Conservation (phyloP, 2,113 vertebrate genomes). For the Thomomys bottae region DNA sequence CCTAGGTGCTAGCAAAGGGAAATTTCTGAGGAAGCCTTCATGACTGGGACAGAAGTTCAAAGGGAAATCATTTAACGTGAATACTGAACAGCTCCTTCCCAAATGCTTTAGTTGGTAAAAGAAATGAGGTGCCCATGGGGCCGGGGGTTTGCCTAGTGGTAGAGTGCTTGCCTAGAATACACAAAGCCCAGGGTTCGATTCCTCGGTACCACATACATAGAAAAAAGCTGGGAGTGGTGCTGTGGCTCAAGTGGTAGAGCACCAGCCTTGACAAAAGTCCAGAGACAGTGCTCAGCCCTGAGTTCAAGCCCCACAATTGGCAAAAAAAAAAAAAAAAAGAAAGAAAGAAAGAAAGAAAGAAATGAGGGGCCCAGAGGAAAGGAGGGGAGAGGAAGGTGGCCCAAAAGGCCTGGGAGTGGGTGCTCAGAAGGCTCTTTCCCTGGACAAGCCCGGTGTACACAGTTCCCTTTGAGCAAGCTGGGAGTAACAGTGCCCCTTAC, state of each 20-base stretch:
- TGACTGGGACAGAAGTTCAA: conserved; percentile 55
- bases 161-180: too few species aligned
- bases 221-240: too few species aligned
- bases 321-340: too few species aligned
- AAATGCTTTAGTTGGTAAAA: not conserved
- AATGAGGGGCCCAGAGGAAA: not conserved
- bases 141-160: too few species aligned
- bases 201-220: too few species aligned
- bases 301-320: too few species aligned
- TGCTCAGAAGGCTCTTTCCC: rapidly evolving
- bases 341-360: too few species aligned
- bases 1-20: not conserved
- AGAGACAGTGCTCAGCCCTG: too few species aligned
- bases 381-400: not conserved
- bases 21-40: conserved; percentile 17
- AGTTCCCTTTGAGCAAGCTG: not conserved
- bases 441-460: not conserved
- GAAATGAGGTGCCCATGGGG: not conserved
- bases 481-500: rapidly evolving
- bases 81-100: not conserved
- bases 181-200: too few species aligned
- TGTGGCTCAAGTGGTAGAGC: too few species aligned
- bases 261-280: too few species aligned
- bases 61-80: conserved; percentile 13
- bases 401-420: not conserved